Evolutionary conservation across 2,888 invertebrate species (phyloP).

Genomic region (Acronicta leporina): DNA sequence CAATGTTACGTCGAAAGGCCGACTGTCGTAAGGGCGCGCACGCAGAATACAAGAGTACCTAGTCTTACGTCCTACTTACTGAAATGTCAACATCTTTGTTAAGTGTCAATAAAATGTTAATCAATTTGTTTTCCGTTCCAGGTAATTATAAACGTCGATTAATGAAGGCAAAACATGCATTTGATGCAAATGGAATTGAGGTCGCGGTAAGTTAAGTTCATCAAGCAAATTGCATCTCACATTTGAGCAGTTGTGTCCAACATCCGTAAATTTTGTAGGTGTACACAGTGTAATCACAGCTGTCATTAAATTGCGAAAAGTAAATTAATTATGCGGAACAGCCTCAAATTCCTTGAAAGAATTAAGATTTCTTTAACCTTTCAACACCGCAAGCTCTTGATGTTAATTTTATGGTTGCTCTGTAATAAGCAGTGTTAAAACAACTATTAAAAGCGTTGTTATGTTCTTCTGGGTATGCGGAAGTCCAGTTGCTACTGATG

Average conservation of each 20-base stretch:
- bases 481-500: slow-evolving; percentile 47
- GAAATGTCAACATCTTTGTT: slow-evolving; percentile 72
- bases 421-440: slow-evolving; percentile 25
- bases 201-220: slow-evolving; percentile 29
- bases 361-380: slow-evolving; percentile 1
- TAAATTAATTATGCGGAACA: slow-evolving; percentile 20
- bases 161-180: slow-evolving; percentile 17
- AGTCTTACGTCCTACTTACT: slow-evolving; percentile 69
- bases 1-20: slow-evolving; percentile 72
- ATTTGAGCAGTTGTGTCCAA: slow-evolving; percentile 12
- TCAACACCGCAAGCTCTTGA: slow-evolving; percentile 2
- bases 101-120: slow-evolving; percentile 62
- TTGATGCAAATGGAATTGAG: slow-evolving; percentile 18
- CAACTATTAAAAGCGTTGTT: slow-evolving; percentile 22
- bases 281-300: not conserved
- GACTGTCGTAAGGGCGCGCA: slow-evolving; percentile 77
- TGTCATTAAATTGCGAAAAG: not conserved
- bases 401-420: slow-evolving; percentile 4
- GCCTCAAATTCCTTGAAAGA: slow-evolving; percentile 14
- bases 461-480: slow-evolving; percentile 46
- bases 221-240: slow-evolving; percentile 17
- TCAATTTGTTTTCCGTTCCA: slow-evolving; percentile 71
- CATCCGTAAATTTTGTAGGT: not conserved
- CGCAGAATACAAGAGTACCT: slow-evolving; percentile 65
- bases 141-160: slow-evolving; percentile 65